Conservation (phyloP, 2,888 invertebrate species). For the Hirudinaria manillensis region DNA sequence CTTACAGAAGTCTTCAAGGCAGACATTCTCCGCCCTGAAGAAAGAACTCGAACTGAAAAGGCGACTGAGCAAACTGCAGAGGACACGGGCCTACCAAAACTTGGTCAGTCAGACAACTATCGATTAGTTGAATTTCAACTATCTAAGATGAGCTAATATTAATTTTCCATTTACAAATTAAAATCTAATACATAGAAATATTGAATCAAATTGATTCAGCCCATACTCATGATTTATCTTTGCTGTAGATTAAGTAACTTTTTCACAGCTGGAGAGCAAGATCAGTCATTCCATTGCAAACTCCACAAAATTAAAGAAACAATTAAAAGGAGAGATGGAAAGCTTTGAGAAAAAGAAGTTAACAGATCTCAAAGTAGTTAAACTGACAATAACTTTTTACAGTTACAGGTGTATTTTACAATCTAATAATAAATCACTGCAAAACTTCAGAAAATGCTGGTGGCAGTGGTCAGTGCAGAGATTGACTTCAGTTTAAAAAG, state of each 20-base stretch:
- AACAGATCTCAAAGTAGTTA: conserved; percentile 8
- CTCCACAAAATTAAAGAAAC: neutral
- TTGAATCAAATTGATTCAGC: too few species aligned
- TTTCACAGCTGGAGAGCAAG: neutral
- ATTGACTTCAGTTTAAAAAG: conserved; percentile 18
- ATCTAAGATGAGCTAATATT: too few species aligned
- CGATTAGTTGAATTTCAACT: too few species aligned
- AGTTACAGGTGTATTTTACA: too few species aligned
- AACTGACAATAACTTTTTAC: neutral
- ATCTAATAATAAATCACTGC: neutral
- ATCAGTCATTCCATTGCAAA: neutral
- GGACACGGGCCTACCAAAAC: neutral
- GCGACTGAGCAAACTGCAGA: neutral
- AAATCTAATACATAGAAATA: too few species aligned
- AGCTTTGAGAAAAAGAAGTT: conserved; percentile 16
- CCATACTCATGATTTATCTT: too few species aligned
- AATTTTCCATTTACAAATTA: too few species aligned
- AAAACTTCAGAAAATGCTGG: conserved; percentile 14
- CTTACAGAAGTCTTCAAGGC: neutral
- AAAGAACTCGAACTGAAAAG: conserved; percentile 12
- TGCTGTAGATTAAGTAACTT: too few species aligned
- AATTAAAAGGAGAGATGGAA: conserved; percentile 11
- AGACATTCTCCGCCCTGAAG: conserved; percentile 1
- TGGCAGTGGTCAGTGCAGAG: conserved; percentile 13
- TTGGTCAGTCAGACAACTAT: too few species aligned